Conservation (phyloP, 1,140 invertebrate species). For the Ectropis grisescens region DNA sequence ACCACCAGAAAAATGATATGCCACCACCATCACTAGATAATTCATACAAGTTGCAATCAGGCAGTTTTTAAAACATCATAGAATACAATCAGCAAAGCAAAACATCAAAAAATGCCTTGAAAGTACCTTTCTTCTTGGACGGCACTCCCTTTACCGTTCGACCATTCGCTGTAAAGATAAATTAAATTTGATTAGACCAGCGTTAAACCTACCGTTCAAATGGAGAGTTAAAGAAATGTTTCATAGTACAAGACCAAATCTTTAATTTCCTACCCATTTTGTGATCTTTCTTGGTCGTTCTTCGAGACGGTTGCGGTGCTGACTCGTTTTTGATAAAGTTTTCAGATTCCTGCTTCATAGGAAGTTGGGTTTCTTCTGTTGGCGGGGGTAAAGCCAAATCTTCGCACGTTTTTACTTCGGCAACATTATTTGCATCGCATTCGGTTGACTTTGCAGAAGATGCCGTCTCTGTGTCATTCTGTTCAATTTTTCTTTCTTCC, state of each 20-base stretch:
- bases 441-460: no score
- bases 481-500: no score
- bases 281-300: slow-evolving; percentile 14
- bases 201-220: slow-evolving; percentile 7
- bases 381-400: neutral
- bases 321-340: slow-evolving; percentile 4
- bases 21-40: no score
- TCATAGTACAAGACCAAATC: slow-evolving; percentile 1
- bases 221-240: slow-evolving; percentile 7
- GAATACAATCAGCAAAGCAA: neutral
- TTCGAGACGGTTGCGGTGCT: slow-evolving; percentile 2
- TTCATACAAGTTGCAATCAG: no score
- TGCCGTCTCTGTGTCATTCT: no score
- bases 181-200: slow-evolving; percentile 7
- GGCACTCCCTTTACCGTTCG: slow-evolving; percentile 16
- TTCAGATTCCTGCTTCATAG: slow-evolving; percentile 1
- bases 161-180: slow-evolving; percentile 27
- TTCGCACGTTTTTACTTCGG: no score
- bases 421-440: no score
- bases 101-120: slow-evolving; percentile 1
- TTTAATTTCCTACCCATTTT: slow-evolving; percentile 27
- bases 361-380: neutral
- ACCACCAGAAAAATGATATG: no score
- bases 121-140: slow-evolving; percentile 27
- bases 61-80: no score